phyloP scores from a whole-genome alignment of 2,797 vertebrate species.

The Macropus fuliginosus region DNA sequence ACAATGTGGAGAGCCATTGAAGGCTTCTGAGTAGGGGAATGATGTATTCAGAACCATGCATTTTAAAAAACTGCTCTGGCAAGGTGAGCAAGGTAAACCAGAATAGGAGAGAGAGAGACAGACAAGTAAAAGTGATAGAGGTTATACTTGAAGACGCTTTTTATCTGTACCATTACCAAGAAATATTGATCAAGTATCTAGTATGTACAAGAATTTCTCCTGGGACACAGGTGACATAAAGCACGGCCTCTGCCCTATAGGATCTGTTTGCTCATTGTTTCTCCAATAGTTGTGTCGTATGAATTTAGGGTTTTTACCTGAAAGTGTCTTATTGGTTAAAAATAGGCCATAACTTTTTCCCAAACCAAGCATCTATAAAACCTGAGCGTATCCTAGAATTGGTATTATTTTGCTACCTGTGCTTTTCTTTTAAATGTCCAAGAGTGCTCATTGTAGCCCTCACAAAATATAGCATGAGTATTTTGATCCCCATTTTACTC shows the following conservation, averaged over 20 bases:
- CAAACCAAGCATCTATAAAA: neutral
- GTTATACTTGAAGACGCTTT: neutral
- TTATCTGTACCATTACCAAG: neutral
- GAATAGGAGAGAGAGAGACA: neutral
- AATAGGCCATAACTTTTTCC: neutral
- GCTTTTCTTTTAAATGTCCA: neutral
- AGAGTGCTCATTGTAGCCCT: neutral
- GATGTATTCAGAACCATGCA: neutral
- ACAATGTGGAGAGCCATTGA: neutral
- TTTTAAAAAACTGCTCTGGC: neutral
- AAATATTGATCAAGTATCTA: neutral
- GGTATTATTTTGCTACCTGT: neutral
- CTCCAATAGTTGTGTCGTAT: neutral
- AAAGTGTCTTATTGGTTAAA: neutral
- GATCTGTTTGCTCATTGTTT: neutral
- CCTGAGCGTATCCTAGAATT: neutral
- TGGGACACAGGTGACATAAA: neutral
- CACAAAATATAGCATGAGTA: neutral
- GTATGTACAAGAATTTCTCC: neutral
- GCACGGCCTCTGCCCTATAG: neutral
- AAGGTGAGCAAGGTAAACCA: neutral
- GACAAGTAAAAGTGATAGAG: neutral
- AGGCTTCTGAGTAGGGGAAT: neutral
- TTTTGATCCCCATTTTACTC: neutral
- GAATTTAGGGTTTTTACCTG: neutral